Conservation (phyloP, 2,797 vertebrate species). For the Muscicapa comitata region DNA sequence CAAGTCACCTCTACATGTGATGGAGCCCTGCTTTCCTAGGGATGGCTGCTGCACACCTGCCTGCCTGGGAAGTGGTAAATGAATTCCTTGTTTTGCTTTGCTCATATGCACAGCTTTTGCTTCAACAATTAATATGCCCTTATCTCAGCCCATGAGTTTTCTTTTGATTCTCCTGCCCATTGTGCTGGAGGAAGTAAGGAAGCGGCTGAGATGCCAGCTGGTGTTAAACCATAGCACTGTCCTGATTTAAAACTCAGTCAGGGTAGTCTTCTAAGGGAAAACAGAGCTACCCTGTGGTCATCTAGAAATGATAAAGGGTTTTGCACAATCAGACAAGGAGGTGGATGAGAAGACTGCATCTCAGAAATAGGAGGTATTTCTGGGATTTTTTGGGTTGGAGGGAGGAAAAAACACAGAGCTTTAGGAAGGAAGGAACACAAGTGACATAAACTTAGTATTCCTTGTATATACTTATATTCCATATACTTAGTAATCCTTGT, state of each 20-base stretch:
- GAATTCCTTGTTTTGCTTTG: not conserved
- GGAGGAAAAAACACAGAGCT: not conserved
- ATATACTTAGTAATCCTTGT: not conserved
- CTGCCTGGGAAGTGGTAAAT: not conserved
- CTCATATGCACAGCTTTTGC: not conserved
- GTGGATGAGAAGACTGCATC: not conserved
- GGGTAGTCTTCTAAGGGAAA: not conserved
- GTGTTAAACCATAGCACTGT: not conserved
- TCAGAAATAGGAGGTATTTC: not conserved
- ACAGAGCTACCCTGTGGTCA: not conserved
- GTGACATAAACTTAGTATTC: not conserved
- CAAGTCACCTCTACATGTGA: not conserved
- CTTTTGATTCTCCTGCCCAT: accelerated
- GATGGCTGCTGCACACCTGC: not conserved
- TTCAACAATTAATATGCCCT: not conserved
- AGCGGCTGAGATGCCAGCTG: not conserved
- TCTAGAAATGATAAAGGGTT: not conserved
- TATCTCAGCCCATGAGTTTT: not conserved
- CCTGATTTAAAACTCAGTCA: not conserved
- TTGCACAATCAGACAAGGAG: not conserved
- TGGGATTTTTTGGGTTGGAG: not conserved
- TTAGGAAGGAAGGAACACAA: not conserved
- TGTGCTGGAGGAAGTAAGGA: accelerated
- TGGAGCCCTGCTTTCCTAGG: not conserved
- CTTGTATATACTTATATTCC: not conserved